A percentile compares a stretch with the other conserved stretches of the same genome.
These are phyloP conservation scores for Lasioglossum albipes DNA, from an alignment of 1,140 invertebrate species.

Conservation along the genomic window DNA sequence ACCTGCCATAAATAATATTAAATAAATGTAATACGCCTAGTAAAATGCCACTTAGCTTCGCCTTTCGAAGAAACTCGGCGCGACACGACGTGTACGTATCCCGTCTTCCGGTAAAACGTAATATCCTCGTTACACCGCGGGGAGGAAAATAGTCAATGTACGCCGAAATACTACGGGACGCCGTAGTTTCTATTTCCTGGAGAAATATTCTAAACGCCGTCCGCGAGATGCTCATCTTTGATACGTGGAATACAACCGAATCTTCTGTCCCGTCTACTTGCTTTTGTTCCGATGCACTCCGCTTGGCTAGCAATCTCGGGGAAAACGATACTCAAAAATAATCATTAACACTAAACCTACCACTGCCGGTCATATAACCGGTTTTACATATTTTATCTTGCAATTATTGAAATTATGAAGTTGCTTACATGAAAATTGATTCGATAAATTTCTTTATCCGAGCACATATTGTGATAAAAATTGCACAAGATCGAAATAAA, in stretches of 20 bases:
- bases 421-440: no score
- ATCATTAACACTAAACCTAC: no score
- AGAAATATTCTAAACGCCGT: neutral
- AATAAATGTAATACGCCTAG: slow-evolving; percentile 78
- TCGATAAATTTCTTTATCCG: no score
- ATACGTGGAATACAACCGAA: slow-evolving; percentile 30
- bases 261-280: slow-evolving; percentile 13
- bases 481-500: no score
- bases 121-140: slow-evolving; percentile 28
- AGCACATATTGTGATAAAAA: no score
- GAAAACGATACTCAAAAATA: no score
- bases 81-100: slow-evolving; percentile 18
- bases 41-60: slow-evolving; percentile 73
- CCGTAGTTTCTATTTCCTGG: neutral
- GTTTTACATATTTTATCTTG: no score
- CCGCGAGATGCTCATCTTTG: slow-evolving; percentile 31
- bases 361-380: no score
- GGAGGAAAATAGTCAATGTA: slow-evolving; percentile 25
- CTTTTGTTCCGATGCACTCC: slow-evolving; percentile 1
- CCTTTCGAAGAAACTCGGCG: slow-evolving; percentile 18
- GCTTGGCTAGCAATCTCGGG: slow-evolving; percentile 44
- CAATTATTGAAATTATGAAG: no score
- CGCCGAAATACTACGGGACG: slow-evolving; percentile 1
- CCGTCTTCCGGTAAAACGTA: slow-evolving; percentile 44
- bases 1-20: slow-evolving; percentile 79